Base-by-base conservation (phyloP, 2,113 vertebrate genomes). In the Prunella fulvescens region DNA sequence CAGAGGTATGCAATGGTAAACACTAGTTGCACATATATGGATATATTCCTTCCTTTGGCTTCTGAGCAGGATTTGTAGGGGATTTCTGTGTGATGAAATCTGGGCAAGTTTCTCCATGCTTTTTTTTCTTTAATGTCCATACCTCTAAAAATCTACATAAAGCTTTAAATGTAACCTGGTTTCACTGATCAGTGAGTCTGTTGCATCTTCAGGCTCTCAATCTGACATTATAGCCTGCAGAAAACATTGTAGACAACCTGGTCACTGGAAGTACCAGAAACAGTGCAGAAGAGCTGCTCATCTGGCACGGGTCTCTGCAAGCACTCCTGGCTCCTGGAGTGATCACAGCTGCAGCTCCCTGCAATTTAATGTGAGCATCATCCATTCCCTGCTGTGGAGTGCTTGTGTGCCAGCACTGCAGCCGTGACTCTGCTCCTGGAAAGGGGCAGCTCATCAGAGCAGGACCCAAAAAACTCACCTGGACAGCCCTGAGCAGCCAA, bases 321-420 rank as follows among this genome's bases (percentile, higher is more conserved):
- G 44, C 57, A 61, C 16, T 42, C 29, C 72, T 16, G 69, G 26
- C 86, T 90, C 80, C 65, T 37, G 28, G n/a, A 79, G 65, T 8
- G 50, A 79, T 70, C 77, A 69, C 33, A 48, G 65, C 47, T 20
- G 35, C 86, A 81, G 15, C 44, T 50, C 39, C 4, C 57, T 81
- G 76, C 65, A 62, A 89, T 88, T 86, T 61, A 48, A 84, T 31
- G 45, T 54, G 74, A 56, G 39, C 66, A 57, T 9, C 54, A n/a
- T 79, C 73, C 95, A 88, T 77, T 69, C 95, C 44, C 42, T 31
- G 60, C 79, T 60, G 60, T 47, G 82, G 73, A 80, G 61, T 22
- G 72, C 53, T 53, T 3, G 11, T 64, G 61, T 80, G 67, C 54
- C 54, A 22, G 11, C 19, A 3, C 11, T 10, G 5, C 48, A 84